A percentile compares a stretch with the other conserved stretches of the same genome.
phyloP scores from a whole-genome alignment of 2,888 invertebrate species.

The Dolomedes plantarius region DNA sequence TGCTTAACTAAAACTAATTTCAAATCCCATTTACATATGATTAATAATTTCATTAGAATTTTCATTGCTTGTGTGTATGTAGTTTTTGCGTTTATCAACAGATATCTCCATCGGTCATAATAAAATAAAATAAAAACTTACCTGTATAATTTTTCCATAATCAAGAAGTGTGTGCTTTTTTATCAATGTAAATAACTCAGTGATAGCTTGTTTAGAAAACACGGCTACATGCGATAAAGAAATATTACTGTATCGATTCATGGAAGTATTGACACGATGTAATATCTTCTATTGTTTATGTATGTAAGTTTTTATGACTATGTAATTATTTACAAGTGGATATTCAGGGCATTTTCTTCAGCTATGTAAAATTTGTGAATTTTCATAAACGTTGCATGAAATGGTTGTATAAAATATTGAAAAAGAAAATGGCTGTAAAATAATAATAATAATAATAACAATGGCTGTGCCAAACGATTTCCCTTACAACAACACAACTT shows the following conservation, averaged over 20 bases:
- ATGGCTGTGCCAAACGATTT: conserved; percentile 62
- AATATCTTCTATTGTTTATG: neutral
- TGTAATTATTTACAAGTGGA: conserved; percentile 10
- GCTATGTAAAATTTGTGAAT: conserved; percentile 5
- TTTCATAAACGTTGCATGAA: neutral
- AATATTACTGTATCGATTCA: no score
- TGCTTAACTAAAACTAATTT: no score
- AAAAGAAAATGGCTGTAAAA: conserved; percentile 21
- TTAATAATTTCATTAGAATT: no score
- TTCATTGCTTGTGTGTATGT: no score
- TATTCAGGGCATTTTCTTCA: conserved; percentile 9
- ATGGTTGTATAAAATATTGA: neutral
- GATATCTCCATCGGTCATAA: no score
- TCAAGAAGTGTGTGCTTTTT: neutral
- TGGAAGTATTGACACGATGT: neutral
- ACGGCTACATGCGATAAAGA: neutral
- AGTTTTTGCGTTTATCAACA: no score
- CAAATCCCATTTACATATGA: no score
- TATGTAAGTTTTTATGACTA: neutral
- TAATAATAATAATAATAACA: conserved; percentile 22
- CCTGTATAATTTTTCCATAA: neutral
- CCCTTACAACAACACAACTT: conserved; percentile 21
- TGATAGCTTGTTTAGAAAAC: neutral
- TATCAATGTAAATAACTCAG: neutral
- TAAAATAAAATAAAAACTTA: no score